These are phyloP conservation scores for Spisula subtruncata DNA, from an alignment of 2,888 invertebrate genomes.

Conservation along the genomic window DNA sequence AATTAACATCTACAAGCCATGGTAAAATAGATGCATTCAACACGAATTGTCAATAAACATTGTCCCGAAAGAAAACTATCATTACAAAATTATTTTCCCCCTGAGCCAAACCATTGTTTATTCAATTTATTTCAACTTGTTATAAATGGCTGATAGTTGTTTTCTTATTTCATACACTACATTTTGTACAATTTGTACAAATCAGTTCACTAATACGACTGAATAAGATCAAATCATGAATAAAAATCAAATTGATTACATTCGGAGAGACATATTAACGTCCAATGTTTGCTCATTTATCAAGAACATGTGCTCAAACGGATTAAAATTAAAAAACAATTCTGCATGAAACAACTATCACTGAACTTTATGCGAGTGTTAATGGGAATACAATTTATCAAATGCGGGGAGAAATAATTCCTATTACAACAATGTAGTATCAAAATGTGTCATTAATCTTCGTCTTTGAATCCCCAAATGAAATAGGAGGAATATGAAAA, in stretches of 20 bases:
- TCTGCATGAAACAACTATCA: background rate
- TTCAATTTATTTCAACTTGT: too few relatives aligned
- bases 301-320: background rate
- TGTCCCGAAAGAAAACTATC: too few relatives aligned
- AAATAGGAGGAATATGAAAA: background rate
- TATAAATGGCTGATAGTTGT: too few relatives aligned
- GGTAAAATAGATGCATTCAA: too few relatives aligned
- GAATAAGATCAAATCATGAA: too few relatives aligned
- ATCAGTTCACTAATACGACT: too few relatives aligned
- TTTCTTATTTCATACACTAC: too few relatives aligned
- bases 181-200: too few relatives aligned
- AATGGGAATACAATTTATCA: background rate
- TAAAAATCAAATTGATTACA: background rate
- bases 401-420: background rate
- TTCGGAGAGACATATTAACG: background rate
- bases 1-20: too few relatives aligned
- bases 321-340: background rate
- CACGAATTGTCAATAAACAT: too few relatives aligned
- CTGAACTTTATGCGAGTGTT: background rate
- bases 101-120: too few relatives aligned
- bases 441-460: background rate
- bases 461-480: background rate
- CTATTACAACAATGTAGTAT: background rate
- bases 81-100: too few relatives aligned
- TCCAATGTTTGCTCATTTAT: background rate